Percentiles rank a stretch among this genome's conserved stretches.
phyloP scores from a whole-genome alignment of 1,140 invertebrate species.

The Nasonia longicornis region DNA sequence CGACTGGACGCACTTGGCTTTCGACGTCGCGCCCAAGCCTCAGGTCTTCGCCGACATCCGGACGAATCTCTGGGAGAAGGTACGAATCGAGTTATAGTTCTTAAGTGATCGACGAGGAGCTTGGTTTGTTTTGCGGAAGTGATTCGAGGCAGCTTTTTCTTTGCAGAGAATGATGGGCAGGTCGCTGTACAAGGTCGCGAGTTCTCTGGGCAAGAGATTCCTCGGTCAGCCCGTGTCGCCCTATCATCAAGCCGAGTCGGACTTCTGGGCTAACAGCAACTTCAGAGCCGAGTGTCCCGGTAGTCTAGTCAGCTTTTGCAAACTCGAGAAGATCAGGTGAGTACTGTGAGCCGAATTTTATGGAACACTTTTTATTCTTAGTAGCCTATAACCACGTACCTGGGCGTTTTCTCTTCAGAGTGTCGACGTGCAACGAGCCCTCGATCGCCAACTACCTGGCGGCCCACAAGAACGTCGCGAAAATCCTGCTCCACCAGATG shows the following conservation, averaged over 20 bases:
- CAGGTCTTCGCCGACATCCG: slow-evolving; percentile 72
- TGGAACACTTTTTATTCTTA: background rate
- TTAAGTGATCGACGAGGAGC: slow-evolving; percentile 2
- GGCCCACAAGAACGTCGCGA: slow-evolving; percentile 72
- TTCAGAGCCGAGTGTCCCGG: slow-evolving; percentile 70
- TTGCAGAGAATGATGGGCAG: slow-evolving; percentile 70
- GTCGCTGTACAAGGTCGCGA: slow-evolving; percentile 68
- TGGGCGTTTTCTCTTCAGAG: slow-evolving; percentile 52
- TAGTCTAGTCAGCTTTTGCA: slow-evolving; percentile 69
- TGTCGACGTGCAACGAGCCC: slow-evolving; percentile 72
- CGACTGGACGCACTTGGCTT: slow-evolving; percentile 73
- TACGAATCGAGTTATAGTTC: slow-evolving; percentile 51
- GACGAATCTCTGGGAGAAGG: slow-evolving; percentile 72
- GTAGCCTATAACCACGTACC: slow-evolving; percentile 3
- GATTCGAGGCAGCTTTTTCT: slow-evolving; percentile 30
- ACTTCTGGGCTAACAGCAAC: slow-evolving; percentile 70
- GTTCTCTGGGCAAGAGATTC: slow-evolving; percentile 65
- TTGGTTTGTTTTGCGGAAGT: slow-evolving; percentile 26
- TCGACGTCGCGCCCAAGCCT: slow-evolving; percentile 70
- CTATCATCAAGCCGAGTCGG: slow-evolving; percentile 59
- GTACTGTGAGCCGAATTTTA: slow-evolving; percentile 21
- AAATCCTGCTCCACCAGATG: slow-evolving; percentile 69
- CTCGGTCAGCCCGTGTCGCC: slow-evolving; percentile 59
- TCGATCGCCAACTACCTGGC: slow-evolving; percentile 70
- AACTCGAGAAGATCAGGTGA: slow-evolving; percentile 65